Evolutionary conservation across 2,113 vertebrate genomes (phyloP), one percentile per base, ranked within the genome.

Genomic region (Catharus minimus): DNA sequence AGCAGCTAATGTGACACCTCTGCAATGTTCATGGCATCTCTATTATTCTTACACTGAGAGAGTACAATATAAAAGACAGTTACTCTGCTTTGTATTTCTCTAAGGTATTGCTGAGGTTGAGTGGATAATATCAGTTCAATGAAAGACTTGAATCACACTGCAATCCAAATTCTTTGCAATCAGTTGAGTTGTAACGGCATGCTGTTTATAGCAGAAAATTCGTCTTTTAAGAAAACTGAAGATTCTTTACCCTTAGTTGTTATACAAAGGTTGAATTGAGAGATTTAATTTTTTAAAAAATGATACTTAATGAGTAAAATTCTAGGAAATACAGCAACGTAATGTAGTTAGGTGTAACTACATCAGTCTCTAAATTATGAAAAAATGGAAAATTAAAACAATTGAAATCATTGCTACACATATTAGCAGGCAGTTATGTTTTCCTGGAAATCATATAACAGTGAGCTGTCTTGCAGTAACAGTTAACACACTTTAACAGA

Each of bases 51-150:
- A 43, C 57, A 73, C 36, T 62, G 80, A 92, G 89, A 67, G 49
- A 96, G 76, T 82, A 89, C 81, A 94, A 95, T 96, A 86, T 85
- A 87, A 93, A 96, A 89, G 93, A 93, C 95, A 96, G 94, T 95
- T 88, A 86, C 90, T 83, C 82, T 85, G 82, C 92, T 95, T 95
- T 93, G 82, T 91, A 65, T 96, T 96, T 96, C 94, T 96, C 75
- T 91, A 93, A 97, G 95, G 94, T 89, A 97, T 89, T 95, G 88
- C 73, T 69, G 92, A 94, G 91, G 90, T 96, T 91, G 96, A 97
- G 96, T 95, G 94, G 88, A 96, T 94, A 94, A 96, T 97, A 97
- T 95, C 86, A 95, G 62, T 82, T 95, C 86, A 96, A 57, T 89
- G 90, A 97, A 88, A 93, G 95, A 94, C 90, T 58, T 88, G 85